Evolutionary conservation across 2,888 invertebrate species (phyloP).

Genomic region (Ichneumoninae sp.): DNA sequence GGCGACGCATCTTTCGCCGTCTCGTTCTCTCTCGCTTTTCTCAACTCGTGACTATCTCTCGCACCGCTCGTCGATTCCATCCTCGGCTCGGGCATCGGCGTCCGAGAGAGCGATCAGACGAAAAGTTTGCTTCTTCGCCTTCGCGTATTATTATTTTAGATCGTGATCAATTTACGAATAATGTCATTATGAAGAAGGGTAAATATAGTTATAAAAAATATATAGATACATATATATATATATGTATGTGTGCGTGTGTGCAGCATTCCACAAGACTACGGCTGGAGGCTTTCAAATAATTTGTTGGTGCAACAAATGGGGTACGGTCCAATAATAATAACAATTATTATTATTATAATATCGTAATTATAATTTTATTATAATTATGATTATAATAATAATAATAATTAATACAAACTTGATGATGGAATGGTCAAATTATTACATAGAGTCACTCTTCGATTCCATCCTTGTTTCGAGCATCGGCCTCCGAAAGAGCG

Average conservation of each 20-base stretch:
- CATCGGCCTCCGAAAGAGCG: not conserved
- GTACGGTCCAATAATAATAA: not conserved
- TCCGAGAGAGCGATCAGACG: conserved; percentile 2
- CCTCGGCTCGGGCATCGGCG: not conserved
- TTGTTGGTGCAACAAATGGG: too few species aligned
- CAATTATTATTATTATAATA: too few species aligned
- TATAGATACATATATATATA: not conserved
- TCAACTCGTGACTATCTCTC: conserved; percentile 24
- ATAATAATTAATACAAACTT: too few species aligned
- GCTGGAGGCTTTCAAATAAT: too few species aligned
- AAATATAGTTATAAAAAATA: not conserved
- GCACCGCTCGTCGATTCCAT: conserved; percentile 36
- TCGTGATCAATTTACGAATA: conserved; percentile 10
- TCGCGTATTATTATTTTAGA: not conserved
- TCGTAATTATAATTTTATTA: too few species aligned
- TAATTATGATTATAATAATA: too few species aligned
- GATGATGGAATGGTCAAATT: not conserved
- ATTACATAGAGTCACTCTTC: conserved; percentile 18
- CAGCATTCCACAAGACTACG: too few species aligned
- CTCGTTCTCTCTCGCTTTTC: conserved; percentile 25
- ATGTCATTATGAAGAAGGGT: not conserved
- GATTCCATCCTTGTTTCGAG: conserved; percentile 8
- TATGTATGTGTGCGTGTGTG: not conserved
- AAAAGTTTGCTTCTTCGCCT: not conserved
- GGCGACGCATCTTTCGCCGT: conserved; percentile 39